Conservation (phyloP, 2,888 invertebrate genomes). For the Megastigmus dorsalis region DNA sequence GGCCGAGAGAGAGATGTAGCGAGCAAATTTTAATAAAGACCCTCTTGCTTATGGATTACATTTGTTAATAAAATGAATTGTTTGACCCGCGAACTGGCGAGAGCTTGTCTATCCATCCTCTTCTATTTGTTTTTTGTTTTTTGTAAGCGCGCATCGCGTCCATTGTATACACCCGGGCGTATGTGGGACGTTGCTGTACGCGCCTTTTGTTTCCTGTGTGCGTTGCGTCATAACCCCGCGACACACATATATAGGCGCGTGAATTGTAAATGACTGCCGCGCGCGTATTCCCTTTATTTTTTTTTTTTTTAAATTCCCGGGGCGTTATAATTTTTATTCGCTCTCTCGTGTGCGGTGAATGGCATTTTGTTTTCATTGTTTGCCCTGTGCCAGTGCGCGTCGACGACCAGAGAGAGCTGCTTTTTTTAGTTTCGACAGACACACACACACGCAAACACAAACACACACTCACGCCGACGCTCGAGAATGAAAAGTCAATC, state of each 20-base stretch:
- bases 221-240: no score
- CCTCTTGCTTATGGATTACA: constrained; percentile 19
- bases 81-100: neutral
- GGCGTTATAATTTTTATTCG: constrained; percentile 18
- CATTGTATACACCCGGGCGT: no score
- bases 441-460: no score
- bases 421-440: no score
- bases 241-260: neutral
- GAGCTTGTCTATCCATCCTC: no score
- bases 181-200: neutral
- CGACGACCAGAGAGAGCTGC: no score
- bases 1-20: constrained; percentile 14
- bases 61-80: constrained; percentile 50
- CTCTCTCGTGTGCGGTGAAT: neutral
- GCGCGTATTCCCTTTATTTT: no score
- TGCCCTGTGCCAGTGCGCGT: no score
- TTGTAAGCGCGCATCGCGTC: no score
- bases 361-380: constrained; percentile 30
- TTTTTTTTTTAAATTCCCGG: constrained; percentile 20
- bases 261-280: constrained; percentile 34
- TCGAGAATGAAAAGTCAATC: no score
- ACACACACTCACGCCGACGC: no score
- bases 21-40: constrained; percentile 38
- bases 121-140: no score
- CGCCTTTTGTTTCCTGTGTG: neutral